Evolutionary conservation across 2,797 vertebrate genomes (phyloP).

Genomic region (Sebastes kiyomatsui): DNA sequence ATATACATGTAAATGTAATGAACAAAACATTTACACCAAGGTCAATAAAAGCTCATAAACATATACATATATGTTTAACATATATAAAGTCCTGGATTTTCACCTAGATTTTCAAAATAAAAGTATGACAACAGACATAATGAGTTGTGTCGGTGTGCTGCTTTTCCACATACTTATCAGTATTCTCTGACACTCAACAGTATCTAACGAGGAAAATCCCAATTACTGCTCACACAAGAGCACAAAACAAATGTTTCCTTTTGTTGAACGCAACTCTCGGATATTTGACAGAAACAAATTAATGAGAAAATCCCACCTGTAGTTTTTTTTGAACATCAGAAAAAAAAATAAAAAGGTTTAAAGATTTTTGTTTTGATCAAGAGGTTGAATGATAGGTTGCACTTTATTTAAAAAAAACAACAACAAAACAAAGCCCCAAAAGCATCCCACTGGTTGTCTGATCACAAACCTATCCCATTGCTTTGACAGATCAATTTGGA

Average conservation of each 20-base stretch:
- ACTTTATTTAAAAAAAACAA: slow-evolving; percentile 3
- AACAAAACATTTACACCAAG: neutral
- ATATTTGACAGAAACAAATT: slow-evolving; percentile 18
- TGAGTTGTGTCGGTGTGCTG: neutral
- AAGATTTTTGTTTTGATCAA: slow-evolving; percentile 34
- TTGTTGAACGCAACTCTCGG: neutral
- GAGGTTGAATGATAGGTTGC: slow-evolving; percentile 25
- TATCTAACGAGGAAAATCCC: neutral
- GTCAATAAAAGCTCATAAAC: neutral
- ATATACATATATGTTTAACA: too few species aligned
- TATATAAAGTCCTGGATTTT: neutral
- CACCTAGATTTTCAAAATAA: neutral
- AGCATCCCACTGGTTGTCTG: slow-evolving; percentile 34
- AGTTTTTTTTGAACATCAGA: slow-evolving; percentile 12
- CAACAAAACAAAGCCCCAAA: slow-evolving; percentile 4
- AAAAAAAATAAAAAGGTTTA: slow-evolving; percentile 9
- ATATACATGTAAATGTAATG: neutral
- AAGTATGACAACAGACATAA: neutral
- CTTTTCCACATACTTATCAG: neutral
- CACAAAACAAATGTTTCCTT: slow-evolving; percentile 3
- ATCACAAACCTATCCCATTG: slow-evolving; percentile 40
- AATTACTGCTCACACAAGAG: neutral
- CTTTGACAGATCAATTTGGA: slow-evolving; percentile 77
- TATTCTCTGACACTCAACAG: neutral
- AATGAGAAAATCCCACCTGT: slow-evolving; percentile 13